Base-by-base conservation (phyloP, 2,797 vertebrate species). In the Scolopax rusticola region DNA sequence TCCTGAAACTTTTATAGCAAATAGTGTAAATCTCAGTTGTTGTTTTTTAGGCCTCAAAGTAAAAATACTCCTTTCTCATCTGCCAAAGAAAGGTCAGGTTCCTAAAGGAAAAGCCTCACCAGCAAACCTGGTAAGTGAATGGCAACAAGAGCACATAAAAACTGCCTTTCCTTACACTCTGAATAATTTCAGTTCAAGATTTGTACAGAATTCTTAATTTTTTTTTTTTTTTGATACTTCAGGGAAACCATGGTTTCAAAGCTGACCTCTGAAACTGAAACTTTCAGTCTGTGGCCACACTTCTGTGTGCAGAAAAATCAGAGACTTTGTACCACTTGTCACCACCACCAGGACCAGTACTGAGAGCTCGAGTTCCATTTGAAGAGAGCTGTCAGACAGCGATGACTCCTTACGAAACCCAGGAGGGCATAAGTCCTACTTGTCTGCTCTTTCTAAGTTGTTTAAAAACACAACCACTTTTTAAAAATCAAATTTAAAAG, bases 401-500 rank as follows among this genome's bases (percentile, higher is more conserved):
- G 4, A 15, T 25, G 75, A 71, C 82, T 96, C 71, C 82, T 84
- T 40, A 83, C 4, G 11, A 89, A 92, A 74, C 86, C 83, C 92
- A 94, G 90, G 81, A 95, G 93, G 23, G 51, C 25, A 6, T 17
- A 54, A 89, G 86, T 70, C 82, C 88, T 89, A 71, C 75, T 89
- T 16, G 14, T 51, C 84, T 87, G 89, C 60, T 94, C 78, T 36
- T 86, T 91, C 80, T 67, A 74, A 78, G 95, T 81, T 83, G 71
- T 80, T 93, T 90, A 89, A 96, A 90, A 77, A 79, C 63, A 89
- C 36, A 64, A 59, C 73, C 84, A 83, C 48, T 69, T 80, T 63
- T 93, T 85, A 8, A 0, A 86, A 96, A 96, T 96, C 83, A 84
- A 95, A 96, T 95, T 96, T 95, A 90, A 96, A 93, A 97, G 67